phyloP scores from a whole-genome alignment of 2,888 invertebrate species.

The Serripes groenlandicus region DNA sequence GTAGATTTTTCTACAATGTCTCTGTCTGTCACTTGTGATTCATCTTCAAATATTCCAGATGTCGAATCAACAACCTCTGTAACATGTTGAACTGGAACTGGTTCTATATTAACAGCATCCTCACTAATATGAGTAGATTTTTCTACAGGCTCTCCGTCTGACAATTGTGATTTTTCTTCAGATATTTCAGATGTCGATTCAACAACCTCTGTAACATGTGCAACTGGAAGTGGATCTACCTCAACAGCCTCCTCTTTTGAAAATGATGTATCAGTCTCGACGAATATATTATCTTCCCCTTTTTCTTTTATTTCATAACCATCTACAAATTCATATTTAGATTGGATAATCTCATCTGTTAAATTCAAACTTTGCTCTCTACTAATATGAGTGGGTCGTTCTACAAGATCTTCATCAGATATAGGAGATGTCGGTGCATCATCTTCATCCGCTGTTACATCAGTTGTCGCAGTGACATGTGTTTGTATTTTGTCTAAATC shows the following conservation, averaged over 20 bases:
- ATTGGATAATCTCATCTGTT: conserved; percentile 14
- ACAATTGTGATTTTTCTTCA: background rate
- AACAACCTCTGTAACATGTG: background rate
- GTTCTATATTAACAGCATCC: background rate
- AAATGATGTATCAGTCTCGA: background rate
- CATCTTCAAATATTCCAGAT: background rate
- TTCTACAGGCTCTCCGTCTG: too few species aligned
- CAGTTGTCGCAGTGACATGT: too few species aligned
- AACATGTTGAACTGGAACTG: background rate
- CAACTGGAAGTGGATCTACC: background rate
- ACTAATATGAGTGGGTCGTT: conserved; percentile 67
- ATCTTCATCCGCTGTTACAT: conserved; percentile 33
- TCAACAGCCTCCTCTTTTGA: background rate
- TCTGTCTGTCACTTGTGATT: background rate
- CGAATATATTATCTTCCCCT: background rate
- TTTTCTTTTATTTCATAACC: background rate
- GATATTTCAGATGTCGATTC: background rate
- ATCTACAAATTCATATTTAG: background rate
- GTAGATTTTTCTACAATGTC: too few species aligned
- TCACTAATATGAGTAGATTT: background rate
- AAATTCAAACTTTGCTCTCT: conserved; percentile 52
- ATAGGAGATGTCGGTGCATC: conserved; percentile 47
- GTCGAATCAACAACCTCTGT: background rate
- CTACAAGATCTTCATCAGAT: conserved; percentile 73
- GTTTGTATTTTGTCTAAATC: too few species aligned